Conservation (phyloP, 92 coral and sea anemone species). For the Bergia sp. region DNA sequence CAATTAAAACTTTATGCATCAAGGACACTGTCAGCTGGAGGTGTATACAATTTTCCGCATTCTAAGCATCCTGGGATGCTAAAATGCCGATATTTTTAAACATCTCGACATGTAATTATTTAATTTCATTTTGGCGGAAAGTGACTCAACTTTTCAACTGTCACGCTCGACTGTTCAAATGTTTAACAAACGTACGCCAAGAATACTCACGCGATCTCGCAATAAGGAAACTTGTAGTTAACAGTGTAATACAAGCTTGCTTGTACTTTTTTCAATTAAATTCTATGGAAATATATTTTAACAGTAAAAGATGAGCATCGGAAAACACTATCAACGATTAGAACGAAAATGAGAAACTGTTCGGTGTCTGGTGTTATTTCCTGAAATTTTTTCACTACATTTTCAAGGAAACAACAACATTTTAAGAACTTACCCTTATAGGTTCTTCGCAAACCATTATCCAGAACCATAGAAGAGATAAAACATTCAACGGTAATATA, state of each 20-base stretch:
- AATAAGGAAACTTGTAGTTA: neutral
- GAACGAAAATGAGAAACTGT: constrained; percentile 18
- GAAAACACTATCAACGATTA: neutral
- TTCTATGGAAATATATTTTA: neutral
- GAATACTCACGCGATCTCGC: neutral
- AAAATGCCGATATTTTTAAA: neutral
- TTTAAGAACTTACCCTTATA: constrained; percentile 78
- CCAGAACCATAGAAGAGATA: constrained; percentile 49
- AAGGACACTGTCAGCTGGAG: neutral
- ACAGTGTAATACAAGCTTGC: neutral
- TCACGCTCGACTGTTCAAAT: neutral
- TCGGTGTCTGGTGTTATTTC: constrained; percentile 3
- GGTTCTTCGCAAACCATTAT: constrained; percentile 99
- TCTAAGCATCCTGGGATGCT: neutral
- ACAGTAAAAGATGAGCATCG: constrained; percentile 5
- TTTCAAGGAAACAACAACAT: neutral
- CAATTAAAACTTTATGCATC: neutral
- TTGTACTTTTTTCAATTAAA: neutral
- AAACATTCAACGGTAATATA: constrained; percentile 33
- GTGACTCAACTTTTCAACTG: constrained; percentile 18
- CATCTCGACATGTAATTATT: neutral
- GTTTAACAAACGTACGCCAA: neutral
- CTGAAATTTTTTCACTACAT: neutral
- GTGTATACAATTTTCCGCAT: neutral
- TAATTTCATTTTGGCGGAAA: constrained; percentile 31